These are phyloP conservation scores for Cylas formicarius DNA, from an alignment of 1,140 invertebrate genomes.

Conservation along the genomic window DNA sequence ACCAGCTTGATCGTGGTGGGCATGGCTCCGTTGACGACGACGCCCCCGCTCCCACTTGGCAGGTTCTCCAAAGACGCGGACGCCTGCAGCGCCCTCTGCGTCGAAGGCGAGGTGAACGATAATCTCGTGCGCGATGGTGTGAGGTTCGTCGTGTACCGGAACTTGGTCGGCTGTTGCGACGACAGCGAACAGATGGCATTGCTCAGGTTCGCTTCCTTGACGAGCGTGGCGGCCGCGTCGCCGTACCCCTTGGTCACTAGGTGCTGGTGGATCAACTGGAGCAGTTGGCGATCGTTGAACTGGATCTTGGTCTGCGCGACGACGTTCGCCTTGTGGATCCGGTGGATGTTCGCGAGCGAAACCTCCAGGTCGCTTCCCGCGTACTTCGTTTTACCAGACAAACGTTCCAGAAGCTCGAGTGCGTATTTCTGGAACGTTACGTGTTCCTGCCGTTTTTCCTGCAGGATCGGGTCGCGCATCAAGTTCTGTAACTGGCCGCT, in stretches of 20 bases:
- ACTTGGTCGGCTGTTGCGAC: slow-evolving; percentile 47
- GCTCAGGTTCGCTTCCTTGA: slow-evolving; percentile 64
- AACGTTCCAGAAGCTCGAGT: slow-evolving; percentile 79
- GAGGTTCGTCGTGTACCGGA: slow-evolving; percentile 48
- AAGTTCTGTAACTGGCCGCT: slow-evolving; percentile 85
- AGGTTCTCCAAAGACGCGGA: not conserved
- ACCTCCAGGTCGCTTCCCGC: slow-evolving; percentile 69
- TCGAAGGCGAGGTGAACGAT: slow-evolving; percentile 23
- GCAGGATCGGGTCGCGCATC: slow-evolving; percentile 92
- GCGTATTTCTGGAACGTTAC: slow-evolving; percentile 95
- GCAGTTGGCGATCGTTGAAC: slow-evolving; percentile 86
- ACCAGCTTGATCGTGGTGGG: slow-evolving; percentile 12
- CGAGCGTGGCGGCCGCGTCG: slow-evolving; percentile 64
- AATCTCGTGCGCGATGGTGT: slow-evolving; percentile 38
- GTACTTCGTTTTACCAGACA: slow-evolving; percentile 86
- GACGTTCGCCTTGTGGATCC: slow-evolving; percentile 77
- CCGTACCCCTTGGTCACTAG: slow-evolving; percentile 66
- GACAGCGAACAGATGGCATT: slow-evolving; percentile 39
- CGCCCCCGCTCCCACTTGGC: not conserved
- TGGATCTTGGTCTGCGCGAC: slow-evolving; percentile 92
- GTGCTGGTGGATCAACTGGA: slow-evolving; percentile 89
- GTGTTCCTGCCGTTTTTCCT: slow-evolving; percentile 93
- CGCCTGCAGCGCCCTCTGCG: not conserved
- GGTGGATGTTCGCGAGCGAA: slow-evolving; percentile 76
- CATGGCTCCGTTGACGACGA: slow-evolving; percentile 12